These are phyloP conservation scores for Romanogobio albipinnatus DNA, from an alignment of 2,113 vertebrate species.

Conservation along the genomic window DNA sequence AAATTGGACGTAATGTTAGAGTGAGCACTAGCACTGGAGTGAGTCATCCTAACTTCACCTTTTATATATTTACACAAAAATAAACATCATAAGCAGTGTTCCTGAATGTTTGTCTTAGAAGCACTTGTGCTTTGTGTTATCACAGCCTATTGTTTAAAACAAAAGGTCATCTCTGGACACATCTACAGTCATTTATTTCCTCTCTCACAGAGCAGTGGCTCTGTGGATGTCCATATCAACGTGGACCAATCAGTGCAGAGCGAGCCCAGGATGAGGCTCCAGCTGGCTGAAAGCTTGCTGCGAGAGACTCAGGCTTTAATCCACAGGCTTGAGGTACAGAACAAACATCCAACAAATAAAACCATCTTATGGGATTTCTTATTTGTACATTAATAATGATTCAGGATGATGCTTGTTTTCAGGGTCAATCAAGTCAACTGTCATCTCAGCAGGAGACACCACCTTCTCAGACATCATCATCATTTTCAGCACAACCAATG, in stretches of 20 bases:
- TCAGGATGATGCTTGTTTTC: neutral
- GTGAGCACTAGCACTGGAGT: conserved; percentile 80
- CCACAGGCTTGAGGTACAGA: conserved; percentile 82
- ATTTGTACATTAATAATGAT: neutral
- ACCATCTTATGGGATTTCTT: neutral
- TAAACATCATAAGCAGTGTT: neutral
- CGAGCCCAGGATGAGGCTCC: conserved; percentile 86
- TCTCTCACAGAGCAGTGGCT: conserved; percentile 77
- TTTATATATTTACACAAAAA: neutral
- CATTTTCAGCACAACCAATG: conserved; percentile 60
- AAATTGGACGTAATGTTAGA: conserved; percentile 75
- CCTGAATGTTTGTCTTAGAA: neutral
- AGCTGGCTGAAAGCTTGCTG: conserved; percentile 88
- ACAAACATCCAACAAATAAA: conserved; percentile 14
- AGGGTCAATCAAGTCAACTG: conserved; percentile 65
- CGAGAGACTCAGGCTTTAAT: conserved; percentile 84
- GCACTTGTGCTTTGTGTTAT: neutral
- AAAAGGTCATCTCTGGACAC: neutral
- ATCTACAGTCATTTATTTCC: neutral
- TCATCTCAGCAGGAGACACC: conserved; percentile 66
- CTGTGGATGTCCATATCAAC: conserved; percentile 89
- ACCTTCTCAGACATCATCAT: conserved; percentile 49
- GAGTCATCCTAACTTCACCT: conserved; percentile 44
- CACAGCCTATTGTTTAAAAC: conserved; percentile 15
- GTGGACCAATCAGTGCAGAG: conserved; percentile 86